Evolutionary conservation across 2,113 vertebrate genomes (phyloP), one percentile per base, ranked within the genome.

Genomic region (Menidia beryllina): DNA sequence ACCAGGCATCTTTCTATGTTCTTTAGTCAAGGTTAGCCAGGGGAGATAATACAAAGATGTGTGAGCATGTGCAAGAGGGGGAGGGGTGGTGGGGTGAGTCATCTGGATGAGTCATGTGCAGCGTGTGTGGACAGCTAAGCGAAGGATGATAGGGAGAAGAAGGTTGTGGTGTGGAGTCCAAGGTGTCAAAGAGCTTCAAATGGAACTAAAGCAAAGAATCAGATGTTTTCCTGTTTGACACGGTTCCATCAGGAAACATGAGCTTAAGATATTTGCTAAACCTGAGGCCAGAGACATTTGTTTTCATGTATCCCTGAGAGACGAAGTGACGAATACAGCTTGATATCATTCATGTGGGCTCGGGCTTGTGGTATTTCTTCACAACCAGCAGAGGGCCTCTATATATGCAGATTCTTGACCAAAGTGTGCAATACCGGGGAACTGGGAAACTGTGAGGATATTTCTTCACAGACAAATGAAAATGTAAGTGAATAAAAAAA

Each of bases 81-180:
- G 69, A 60, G 68, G 72, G 79, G n/a, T 19, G 41, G 41, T 48
- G 61, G 73, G 47, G 77, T 92, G 93, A 92, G 90, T 93, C 91
- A 93, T 90, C 89, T 79, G 87, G 84, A 92, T 93, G 93, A 93
- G 90, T 93, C 92, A 93, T 94, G 88, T 88, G 89, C 78, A 24
- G 51, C 84, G 83, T 86, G 82, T 91, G 84, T 91, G 88, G 86
- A 91, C 85, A 86, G 85, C 88, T 88, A 72, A 62, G 77, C 72
- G 67, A 86, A 70, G 82, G 81, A 89, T 88, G 78, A 88, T 80
- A 38, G 54, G 66, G 55, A 71, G 73, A 76, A 55, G 68, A 65
- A 57, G 74, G 57, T 66, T 61, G 68, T 70, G 74, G 59, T 72
- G 80, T 53, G 68, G 71, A 86, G 72, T 82, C 56, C 45, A 58